A percentile compares a stretch with the other conserved stretches of the same genome.
Evolutionary conservation across 2,113 vertebrate species (phyloP).

Genomic region (Aphyosemion australe): DNA sequence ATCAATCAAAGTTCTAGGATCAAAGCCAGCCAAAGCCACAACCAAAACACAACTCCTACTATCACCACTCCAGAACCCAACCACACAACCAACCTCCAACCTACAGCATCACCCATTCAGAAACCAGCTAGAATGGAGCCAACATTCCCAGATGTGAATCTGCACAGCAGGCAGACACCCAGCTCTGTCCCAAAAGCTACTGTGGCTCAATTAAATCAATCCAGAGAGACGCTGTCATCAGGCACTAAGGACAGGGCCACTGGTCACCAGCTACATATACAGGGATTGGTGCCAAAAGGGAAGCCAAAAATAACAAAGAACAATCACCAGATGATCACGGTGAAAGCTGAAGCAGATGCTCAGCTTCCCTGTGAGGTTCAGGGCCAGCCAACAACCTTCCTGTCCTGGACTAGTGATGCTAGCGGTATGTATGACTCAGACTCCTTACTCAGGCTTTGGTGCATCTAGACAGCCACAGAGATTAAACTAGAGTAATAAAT

Average conservation of each 20-base stretch:
- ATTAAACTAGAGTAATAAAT: neutral
- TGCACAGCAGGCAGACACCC: neutral
- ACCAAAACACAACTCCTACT: slow-evolving; percentile 41
- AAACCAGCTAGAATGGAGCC: slow-evolving; percentile 28
- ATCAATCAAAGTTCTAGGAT: slow-evolving; percentile 11
- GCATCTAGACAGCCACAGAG: neutral
- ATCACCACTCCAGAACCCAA: slow-evolving; percentile 20
- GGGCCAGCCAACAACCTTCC: slow-evolving; percentile 84
- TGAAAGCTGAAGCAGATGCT: slow-evolving; percentile 81
- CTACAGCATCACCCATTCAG: slow-evolving; percentile 33
- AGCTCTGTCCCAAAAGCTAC: slow-evolving; percentile 24
- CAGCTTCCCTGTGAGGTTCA: slow-evolving; percentile 84
- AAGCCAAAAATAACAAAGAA: slow-evolving; percentile 80
- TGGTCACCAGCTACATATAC: slow-evolving; percentile 30
- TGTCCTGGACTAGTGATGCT: slow-evolving; percentile 90
- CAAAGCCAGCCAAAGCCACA: slow-evolving; percentile 59
- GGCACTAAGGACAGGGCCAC: slow-evolving; percentile 34
- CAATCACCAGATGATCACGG: slow-evolving; percentile 70
- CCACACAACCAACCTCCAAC: slow-evolving; percentile 38
- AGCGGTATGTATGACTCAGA: slow-evolving; percentile 81
- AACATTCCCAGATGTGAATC: slow-evolving; percentile 35
- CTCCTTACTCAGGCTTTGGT: slow-evolving; percentile 8
- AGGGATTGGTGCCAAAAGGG: slow-evolving; percentile 44
- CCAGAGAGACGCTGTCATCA: slow-evolving; percentile 23
- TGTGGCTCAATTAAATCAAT: neutral